Evolutionary conservation across 1,140 invertebrate species (phyloP), one percentile per base, ranked within the genome.

Genomic region (Orius insidiosus): DNA sequence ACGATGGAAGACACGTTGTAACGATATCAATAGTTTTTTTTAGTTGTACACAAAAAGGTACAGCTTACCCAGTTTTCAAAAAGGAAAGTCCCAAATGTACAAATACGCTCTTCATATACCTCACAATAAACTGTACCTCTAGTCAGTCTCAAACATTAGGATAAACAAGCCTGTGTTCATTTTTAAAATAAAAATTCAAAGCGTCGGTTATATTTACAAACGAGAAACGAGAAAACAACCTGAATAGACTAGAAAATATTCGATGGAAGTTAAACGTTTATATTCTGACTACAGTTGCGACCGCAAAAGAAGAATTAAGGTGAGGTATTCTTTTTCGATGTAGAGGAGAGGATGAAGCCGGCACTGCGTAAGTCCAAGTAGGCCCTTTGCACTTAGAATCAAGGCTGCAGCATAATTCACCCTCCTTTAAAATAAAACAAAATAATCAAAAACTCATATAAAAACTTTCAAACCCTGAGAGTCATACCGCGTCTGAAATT

Each of bases 401-500:
- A 68, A 68, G 69, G 64, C 68, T 71, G 61, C 70, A 72, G 67
- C 68, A 70, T 62, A 72, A 62, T 59, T 66, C 63, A 63, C 70
- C 70, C 63, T 72, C 68, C 70, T 72, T 61, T 38, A 53, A 33
- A 47, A 3, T 15, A 34, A 15, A 45, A 33, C 44, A 38, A 38
- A 45, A 39, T 14, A 15, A 13, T 10, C 35, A 7, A 16, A 44
- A 9, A 6, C 18, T 34, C 5, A 44, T 8, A 36, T 30, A 50
- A 45, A 15, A 1, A 6, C 43, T 49, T 24, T 31, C 32, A 46
- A 19, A n/a, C n/a, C 19, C 16, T n/a, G 11, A 39, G 35, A 16
- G 35, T 13, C 45, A 39, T 39, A 15, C 15, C n/a, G 14, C 14
- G n/a, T 11, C 10, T 40, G 15, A 15, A 15, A 40, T 31, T 14